Conservation (phyloP, 2,888 invertebrate species). For the Thecophora atra region DNA sequence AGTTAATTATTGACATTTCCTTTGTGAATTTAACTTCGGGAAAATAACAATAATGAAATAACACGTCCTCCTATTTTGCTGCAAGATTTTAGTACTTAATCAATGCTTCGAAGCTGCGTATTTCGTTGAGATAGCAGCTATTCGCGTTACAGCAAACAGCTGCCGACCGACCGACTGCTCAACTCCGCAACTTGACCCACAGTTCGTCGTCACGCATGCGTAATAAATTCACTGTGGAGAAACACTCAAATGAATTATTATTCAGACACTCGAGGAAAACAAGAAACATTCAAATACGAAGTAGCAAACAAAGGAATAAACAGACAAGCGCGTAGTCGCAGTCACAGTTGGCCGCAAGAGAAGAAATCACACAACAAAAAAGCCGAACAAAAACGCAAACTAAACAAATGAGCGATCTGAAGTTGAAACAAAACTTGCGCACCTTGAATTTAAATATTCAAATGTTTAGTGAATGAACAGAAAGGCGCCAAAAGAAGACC, state of each 20-base stretch:
- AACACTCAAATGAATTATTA: not conserved
- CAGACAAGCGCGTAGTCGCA: too few relatives aligned
- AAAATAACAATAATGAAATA: too few relatives aligned
- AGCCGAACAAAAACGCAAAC: not conserved
- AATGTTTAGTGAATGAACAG: not conserved
- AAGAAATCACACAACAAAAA: not conserved
- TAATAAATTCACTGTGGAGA: not conserved
- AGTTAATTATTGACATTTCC: too few relatives aligned
- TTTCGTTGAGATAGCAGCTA: too few relatives aligned
- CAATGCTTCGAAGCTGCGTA: too few relatives aligned
- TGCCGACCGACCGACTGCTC: not conserved
- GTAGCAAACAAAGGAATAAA: not conserved
- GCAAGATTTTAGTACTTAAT: too few relatives aligned
- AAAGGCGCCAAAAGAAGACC: not conserved
- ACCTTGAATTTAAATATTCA: conserved; percentile 24
- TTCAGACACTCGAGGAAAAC: not conserved
- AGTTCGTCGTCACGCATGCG: not conserved
- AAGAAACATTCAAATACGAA: not conserved
- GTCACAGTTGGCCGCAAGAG: too few relatives aligned
- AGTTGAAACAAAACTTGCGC: conserved; percentile 17
- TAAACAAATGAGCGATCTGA: not conserved
- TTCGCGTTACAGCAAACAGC: too few relatives aligned
- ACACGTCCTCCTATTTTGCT: too few relatives aligned
- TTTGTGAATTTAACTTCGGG: too few relatives aligned
- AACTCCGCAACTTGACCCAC: not conserved